Evolutionary conservation across 1,140 invertebrate genomes (phyloP).

Genomic region (Rhynchophorus ferrugineus): DNA sequence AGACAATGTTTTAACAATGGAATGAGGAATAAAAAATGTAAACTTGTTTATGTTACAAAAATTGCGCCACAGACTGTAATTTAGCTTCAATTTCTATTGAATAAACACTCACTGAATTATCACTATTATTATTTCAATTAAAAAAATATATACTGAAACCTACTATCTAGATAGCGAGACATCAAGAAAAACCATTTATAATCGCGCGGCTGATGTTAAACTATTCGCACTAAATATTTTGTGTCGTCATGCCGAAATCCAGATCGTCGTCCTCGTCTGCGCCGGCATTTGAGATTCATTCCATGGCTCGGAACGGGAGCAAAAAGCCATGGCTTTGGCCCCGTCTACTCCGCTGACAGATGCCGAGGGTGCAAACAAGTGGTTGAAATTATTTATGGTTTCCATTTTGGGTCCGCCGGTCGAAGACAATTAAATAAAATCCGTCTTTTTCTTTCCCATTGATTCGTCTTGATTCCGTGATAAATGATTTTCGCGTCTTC

Average conservation of each 20-base stretch:
- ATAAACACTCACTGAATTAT: too few species aligned
- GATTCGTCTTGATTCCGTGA: constrained; percentile 14
- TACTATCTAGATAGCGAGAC: too few species aligned
- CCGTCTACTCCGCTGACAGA: constrained; percentile 20
- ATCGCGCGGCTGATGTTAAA: too few species aligned
- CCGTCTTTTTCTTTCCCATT: constrained; percentile 17
- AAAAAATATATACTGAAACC: too few species aligned
- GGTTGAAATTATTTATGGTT: constrained; percentile 31
- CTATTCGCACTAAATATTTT: background rate
- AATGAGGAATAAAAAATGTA: too few species aligned
- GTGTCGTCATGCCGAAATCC: background rate
- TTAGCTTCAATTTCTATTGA: too few species aligned
- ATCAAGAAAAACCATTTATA: too few species aligned
- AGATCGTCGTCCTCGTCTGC: background rate
- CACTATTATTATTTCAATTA: too few species aligned
- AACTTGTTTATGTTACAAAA: too few species aligned
- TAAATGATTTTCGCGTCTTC: constrained; percentile 5
- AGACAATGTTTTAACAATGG: too few species aligned
- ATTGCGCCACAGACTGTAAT: too few species aligned
- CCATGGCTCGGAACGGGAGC: constrained; percentile 9
- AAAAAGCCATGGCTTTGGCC: constrained; percentile 19
- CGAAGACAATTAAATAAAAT: constrained; percentile 27
- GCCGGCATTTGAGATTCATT: constrained; percentile 24
- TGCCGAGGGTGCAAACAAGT: constrained; percentile 31
- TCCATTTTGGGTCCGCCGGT: constrained; percentile 24